Conservation (phyloP, 2,113 vertebrate genomes). For the Boleophthalmus pectinirostris region DNA sequence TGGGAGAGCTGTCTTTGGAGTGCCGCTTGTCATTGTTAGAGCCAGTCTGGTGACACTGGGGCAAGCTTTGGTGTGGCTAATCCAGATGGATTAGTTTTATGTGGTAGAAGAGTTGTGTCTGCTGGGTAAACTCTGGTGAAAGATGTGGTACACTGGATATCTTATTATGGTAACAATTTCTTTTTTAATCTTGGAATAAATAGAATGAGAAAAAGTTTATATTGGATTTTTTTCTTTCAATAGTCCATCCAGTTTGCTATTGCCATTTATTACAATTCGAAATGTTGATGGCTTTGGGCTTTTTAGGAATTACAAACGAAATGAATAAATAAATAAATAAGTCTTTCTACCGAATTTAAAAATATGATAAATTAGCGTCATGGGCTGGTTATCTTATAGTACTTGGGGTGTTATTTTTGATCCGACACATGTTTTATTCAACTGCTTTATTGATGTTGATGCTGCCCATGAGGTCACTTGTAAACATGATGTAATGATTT, state of each 20-base stretch:
- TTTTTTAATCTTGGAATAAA: no score
- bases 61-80: conserved; percentile 19
- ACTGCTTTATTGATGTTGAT: no score
- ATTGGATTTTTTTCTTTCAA: background rate
- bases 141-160: background rate
- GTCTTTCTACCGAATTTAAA: no score
- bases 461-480: background rate
- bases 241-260: background rate
- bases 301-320: no score
- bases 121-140: background rate
- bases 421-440: no score
- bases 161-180: background rate
- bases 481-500: background rate
- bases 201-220: background rate
- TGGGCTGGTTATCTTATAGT: no score
- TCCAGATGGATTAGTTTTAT: background rate
- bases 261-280: no score
- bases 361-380: no score
- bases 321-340: no score
- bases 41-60: conserved; percentile 25
- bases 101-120: background rate
- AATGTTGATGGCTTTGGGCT: background rate
- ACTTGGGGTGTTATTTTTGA: no score
- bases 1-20: conserved; percentile 39
- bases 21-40: conserved; percentile 33